These are phyloP conservation scores for Onychorhynchus coronatus DNA, from an alignment of 2,113 vertebrate genomes.

Conservation along the genomic window DNA sequence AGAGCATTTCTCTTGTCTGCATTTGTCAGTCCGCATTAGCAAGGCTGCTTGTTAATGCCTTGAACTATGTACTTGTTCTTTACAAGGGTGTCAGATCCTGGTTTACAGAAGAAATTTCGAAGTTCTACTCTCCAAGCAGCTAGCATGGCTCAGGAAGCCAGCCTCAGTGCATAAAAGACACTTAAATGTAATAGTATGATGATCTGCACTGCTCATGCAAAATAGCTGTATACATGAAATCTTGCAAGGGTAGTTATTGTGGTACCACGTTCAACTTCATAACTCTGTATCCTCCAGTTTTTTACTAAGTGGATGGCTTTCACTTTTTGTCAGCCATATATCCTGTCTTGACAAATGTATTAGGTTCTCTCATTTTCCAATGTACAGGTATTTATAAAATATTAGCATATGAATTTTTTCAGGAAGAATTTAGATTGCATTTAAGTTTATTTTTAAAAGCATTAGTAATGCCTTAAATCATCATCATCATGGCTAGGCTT, in stretches of 20 bases:
- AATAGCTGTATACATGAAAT: background rate
- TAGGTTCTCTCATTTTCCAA: background rate
- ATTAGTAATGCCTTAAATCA: background rate
- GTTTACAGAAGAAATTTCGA: background rate
- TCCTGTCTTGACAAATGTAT: background rate
- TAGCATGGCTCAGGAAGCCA: background rate
- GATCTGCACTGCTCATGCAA: background rate
- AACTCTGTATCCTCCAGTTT: background rate
- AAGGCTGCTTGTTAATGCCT: background rate
- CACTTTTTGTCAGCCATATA: background rate
- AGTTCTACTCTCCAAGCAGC: background rate
- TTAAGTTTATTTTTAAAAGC: background rate
- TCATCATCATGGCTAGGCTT: too few species aligned
- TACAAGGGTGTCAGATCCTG: background rate
- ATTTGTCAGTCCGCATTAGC: background rate
- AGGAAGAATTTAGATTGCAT: background rate
- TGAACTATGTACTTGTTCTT: background rate
- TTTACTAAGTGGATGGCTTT: background rate
- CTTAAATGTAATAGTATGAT: background rate
- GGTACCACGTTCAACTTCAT: background rate
- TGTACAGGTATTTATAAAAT: background rate
- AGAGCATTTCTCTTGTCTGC: background rate
- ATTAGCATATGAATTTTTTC: background rate
- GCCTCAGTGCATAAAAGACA: rapidly evolving
- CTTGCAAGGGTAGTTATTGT: background rate